Evolutionary conservation across 2,113 vertebrate species (phyloP).

Genomic region (Ardeotis arabs): DNA sequence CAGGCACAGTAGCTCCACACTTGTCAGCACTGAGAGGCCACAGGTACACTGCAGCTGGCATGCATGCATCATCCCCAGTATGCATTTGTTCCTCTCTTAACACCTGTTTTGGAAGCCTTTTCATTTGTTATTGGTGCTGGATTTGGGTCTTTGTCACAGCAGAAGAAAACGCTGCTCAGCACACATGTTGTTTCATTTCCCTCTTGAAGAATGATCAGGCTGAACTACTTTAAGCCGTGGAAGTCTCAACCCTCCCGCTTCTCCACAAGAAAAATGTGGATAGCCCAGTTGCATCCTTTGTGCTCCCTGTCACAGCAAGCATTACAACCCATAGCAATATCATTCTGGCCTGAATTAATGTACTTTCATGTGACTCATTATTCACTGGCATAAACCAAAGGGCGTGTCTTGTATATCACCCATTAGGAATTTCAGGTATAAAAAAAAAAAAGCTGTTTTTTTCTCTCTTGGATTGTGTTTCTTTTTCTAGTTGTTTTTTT

Average conservation of each 20-base stretch:
- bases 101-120: background rate
- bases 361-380: slow-evolving; percentile 38
- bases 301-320: slow-evolving; percentile 1
- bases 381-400: slow-evolving; percentile 19
- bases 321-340: background rate
- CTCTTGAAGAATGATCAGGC: background rate
- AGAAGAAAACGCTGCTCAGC: background rate
- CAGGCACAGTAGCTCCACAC: background rate
- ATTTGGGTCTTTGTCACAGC: background rate
- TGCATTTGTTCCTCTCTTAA: background rate
- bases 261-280: background rate
- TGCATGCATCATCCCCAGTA: background rate
- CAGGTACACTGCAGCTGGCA: background rate
- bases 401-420: slow-evolving; percentile 48
- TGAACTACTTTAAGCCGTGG: background rate
- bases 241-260: background rate
- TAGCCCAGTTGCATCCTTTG: background rate
- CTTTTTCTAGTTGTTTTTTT: background rate
- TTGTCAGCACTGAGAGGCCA: background rate
- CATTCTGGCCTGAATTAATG: background rate
- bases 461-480: background rate
- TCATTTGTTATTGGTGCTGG: background rate
- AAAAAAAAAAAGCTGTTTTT: background rate
- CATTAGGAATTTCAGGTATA: slow-evolving; percentile 28
- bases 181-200: background rate